Evolutionary conservation across 1,140 invertebrate species (phyloP).

Genomic region (Ceratosolen solmsi): DNA sequence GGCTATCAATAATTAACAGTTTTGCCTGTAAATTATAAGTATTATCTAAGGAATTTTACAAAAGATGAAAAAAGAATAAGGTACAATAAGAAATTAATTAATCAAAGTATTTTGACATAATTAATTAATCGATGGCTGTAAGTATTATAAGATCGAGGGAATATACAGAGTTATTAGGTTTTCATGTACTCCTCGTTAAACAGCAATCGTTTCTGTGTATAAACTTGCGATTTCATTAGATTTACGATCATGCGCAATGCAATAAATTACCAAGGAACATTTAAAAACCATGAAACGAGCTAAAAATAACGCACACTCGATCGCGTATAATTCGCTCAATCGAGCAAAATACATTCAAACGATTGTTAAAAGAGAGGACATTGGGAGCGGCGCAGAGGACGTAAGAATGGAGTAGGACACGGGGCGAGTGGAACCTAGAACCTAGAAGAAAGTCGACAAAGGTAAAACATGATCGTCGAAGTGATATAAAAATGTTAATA

Average conservation of each 20-base stretch:
- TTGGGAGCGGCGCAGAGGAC: not conserved
- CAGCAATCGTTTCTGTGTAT: not conserved
- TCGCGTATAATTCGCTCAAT: not conserved
- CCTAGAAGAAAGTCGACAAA: not conserved
- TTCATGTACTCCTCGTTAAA: not conserved
- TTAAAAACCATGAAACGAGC: slow-evolving; percentile 3
- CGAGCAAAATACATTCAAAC: not conserved
- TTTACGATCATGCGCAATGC: not conserved
- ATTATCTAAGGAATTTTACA: too few species aligned
- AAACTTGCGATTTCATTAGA: not conserved
- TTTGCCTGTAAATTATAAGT: too few species aligned
- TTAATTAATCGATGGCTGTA: too few species aligned
- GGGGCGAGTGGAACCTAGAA: not conserved
- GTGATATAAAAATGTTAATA: not conserved
- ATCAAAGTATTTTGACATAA: too few species aligned
- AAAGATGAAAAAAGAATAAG: too few species aligned
- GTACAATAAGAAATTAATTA: too few species aligned
- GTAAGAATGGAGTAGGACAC: not conserved
- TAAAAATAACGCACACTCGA: not conserved
- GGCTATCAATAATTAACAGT: too few species aligned
- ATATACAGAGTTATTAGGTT: not conserved
- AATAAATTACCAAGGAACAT: not conserved
- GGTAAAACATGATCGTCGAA: slow-evolving; percentile 14
- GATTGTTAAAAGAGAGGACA: not conserved
- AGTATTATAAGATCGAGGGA: too few species aligned